Percentiles rank a stretch among this genome's conserved stretches.
Conservation (phyloP, 2,888 invertebrate genomes). For the Orchesella flavescens region DNA sequence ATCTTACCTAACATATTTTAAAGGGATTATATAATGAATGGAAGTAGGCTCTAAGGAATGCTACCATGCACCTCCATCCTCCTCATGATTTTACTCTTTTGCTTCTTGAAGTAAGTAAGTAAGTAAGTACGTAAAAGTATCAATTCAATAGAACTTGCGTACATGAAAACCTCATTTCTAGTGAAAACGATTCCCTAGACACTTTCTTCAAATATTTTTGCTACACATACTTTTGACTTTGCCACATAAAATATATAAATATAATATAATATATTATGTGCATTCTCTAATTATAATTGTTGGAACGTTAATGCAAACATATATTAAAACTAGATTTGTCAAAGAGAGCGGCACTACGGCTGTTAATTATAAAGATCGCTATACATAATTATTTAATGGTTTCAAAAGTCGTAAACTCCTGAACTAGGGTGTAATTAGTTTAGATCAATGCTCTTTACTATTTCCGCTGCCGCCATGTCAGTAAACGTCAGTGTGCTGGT, state of each 20-base stretch:
- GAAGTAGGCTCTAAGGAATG: neutral
- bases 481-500: too few relatives aligned
- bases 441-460: slow-evolving; percentile 58
- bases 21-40: slow-evolving; percentile 28
- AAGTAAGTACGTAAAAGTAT: too few relatives aligned
- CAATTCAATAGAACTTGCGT: too few relatives aligned
- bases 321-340: neutral
- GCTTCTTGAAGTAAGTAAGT: too few relatives aligned
- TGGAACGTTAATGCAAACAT: too few relatives aligned
- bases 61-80: too few relatives aligned
- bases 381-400: slow-evolving; percentile 59
- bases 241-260: too few relatives aligned
- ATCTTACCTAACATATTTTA: slow-evolving; percentile 36
- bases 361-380: slow-evolving; percentile 36
- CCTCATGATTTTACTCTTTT: too few relatives aligned
- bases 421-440: slow-evolving; percentile 53
- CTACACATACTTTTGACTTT: too few relatives aligned
- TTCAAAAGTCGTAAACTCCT: slow-evolving; percentile 40
- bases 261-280: too few relatives aligned
- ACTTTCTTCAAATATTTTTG: neutral
- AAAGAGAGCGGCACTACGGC: slow-evolving; percentile 11
- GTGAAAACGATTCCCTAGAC: slow-evolving; percentile 53
- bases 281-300: too few relatives aligned
- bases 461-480: slow-evolving; percentile 29
- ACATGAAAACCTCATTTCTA: neutral